phyloP scores from a whole-genome alignment of 2,797 vertebrate genomes.

The Coendou prehensilis region DNA sequence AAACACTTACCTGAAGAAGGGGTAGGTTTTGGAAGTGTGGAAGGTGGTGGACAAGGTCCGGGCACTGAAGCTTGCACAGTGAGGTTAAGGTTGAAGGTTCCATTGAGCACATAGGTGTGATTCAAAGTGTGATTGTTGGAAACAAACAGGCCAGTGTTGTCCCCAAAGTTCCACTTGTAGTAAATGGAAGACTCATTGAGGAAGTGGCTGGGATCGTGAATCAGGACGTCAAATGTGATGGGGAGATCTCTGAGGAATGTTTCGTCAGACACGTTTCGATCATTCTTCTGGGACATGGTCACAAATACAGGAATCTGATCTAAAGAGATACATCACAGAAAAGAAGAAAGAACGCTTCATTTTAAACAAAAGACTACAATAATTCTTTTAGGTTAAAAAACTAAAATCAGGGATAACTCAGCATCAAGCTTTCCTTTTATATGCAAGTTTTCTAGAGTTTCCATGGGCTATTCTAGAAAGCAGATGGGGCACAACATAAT shows the following conservation, averaged over 20 bases:
- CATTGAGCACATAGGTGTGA: slow-evolving; percentile 92
- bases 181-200: slow-evolving; percentile 93
- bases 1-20: slow-evolving; percentile 83
- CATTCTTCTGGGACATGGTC: slow-evolving; percentile 93
- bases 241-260: slow-evolving; percentile 94
- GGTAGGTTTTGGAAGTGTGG: slow-evolving; percentile 83
- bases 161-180: slow-evolving; percentile 96
- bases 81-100: slow-evolving; percentile 92
- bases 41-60: slow-evolving; percentile 89
- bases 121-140: slow-evolving; percentile 90
- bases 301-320: slow-evolving; percentile 95
- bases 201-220: slow-evolving; percentile 96
- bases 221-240: slow-evolving; percentile 91
- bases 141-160: slow-evolving; percentile 90
- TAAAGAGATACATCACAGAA: slow-evolving; percentile 77
- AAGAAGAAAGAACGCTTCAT: neutral
- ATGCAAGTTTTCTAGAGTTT: neutral
- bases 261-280: slow-evolving; percentile 91
- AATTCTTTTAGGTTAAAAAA: neutral
- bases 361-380: slow-evolving; percentile 4
- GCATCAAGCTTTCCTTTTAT: neutral
- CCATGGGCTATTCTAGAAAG: neutral
- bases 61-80: slow-evolving; percentile 93
- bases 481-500: neutral
- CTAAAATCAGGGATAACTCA: neutral